phyloP scores from a whole-genome alignment of 1,140 invertebrate species.

The Penaeus vannamei region DNA sequence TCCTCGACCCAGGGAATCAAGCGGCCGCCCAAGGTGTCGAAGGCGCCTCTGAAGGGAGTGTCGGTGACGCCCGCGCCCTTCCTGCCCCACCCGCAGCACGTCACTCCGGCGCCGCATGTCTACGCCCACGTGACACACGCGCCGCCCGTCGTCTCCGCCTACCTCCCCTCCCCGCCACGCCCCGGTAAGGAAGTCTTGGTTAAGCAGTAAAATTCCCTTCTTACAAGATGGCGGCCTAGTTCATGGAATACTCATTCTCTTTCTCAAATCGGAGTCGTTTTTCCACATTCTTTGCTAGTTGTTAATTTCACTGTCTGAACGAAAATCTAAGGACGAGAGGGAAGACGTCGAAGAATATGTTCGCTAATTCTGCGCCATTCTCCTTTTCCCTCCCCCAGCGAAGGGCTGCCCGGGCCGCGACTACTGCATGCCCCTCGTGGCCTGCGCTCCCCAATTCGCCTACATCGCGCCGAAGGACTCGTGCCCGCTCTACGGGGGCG shows the following conservation, averaged over 20 bases:
- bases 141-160: background rate
- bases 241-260: no score
- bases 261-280: no score
- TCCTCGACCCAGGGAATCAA: background rate
- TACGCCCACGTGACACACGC: background rate
- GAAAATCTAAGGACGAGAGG: no score
- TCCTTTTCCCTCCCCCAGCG: background rate
- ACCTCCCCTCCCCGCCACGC: background rate
- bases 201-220: no score
- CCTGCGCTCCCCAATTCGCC: conserved; percentile 39
- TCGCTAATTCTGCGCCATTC: background rate
- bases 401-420: conserved; percentile 20
- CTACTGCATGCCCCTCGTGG: conserved; percentile 46
- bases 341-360: no score
- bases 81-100: background rate
- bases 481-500: conserved; percentile 36
- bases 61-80: background rate
- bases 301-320: no score
- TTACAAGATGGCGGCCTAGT: no score
- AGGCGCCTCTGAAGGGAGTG: conserved; percentile 14
- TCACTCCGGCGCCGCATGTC: background rate
- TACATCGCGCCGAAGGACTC: background rate
- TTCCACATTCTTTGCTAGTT: no score
- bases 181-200: background rate
- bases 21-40: background rate